These are phyloP conservation scores for Lamellibrachia satsuma DNA, from an alignment of 2,888 invertebrate species.

Conservation along the genomic window DNA sequence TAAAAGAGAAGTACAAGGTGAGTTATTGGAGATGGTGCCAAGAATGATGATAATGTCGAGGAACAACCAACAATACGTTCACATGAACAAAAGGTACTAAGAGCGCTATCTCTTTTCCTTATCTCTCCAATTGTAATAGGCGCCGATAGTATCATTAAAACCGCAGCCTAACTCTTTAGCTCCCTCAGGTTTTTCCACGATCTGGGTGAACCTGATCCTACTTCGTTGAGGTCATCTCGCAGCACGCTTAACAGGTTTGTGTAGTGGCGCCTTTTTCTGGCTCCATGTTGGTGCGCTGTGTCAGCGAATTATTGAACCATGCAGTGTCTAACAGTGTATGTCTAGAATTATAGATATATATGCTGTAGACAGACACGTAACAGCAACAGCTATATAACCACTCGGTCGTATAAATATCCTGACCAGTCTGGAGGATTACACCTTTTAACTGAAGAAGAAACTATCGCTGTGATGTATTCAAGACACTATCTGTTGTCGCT, in stretches of 20 bases:
- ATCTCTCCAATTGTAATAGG: too few relatives aligned
- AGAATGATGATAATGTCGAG: neutral
- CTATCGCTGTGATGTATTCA: neutral
- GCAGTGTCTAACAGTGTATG: neutral
- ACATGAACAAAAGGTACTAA: too few relatives aligned
- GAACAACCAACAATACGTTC: too few relatives aligned
- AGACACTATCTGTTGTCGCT: neutral
- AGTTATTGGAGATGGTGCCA: neutral
- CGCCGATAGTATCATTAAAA: too few relatives aligned
- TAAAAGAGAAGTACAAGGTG: neutral
- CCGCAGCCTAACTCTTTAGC: too few relatives aligned
- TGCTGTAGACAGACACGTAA: neutral
- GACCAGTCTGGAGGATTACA: neutral
- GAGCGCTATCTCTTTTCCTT: too few relatives aligned
- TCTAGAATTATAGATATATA: neutral
- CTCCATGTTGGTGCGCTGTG: too few relatives aligned
- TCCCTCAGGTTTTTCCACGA: too few relatives aligned
- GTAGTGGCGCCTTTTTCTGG: too few relatives aligned
- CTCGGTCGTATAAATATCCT: neutral
- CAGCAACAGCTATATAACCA: neutral
- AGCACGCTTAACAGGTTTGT: too few relatives aligned
- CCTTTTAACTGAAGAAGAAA: neutral
- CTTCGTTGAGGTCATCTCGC: too few relatives aligned
- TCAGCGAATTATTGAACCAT: neutral
- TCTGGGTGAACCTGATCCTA: too few relatives aligned